A percentile compares a stretch with the other conserved stretches of the same genome.
These are phyloP conservation scores for Myodes glareolus DNA, from an alignment of 2,113 vertebrate species.

Conservation along the genomic window DNA sequence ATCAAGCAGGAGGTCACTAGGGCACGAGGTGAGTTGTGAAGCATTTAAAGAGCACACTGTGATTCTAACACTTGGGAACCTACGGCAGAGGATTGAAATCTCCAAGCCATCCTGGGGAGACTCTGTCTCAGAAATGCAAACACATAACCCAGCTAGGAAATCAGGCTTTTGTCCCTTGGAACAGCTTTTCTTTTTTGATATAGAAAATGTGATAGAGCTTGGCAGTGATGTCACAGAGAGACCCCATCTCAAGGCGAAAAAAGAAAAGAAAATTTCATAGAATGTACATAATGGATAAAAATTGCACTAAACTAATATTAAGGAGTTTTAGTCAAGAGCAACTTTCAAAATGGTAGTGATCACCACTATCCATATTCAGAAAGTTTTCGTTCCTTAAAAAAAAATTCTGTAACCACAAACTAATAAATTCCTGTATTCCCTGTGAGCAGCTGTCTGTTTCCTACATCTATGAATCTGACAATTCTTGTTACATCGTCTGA, in stretches of 20 bases:
- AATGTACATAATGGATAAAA: background rate
- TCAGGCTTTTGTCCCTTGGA: background rate
- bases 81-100: too few relatives aligned
- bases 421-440: background rate
- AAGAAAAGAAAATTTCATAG: background rate
- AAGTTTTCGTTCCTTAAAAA: background rate
- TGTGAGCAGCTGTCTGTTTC: background rate
- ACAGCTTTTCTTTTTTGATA: background rate
- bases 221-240: too few relatives aligned
- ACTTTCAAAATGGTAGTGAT: background rate
- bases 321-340: background rate
- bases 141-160: background rate
- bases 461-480: background rate
- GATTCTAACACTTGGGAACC: background rate
- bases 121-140: background rate
- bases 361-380: background rate
- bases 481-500: background rate
- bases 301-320: background rate
- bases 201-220: background rate
- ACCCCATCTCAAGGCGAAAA: too few relatives aligned
- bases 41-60: background rate
- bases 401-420: background rate
- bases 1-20: rapidly evolving
- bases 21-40: background rate
- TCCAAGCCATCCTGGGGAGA: background rate